Evolutionary conservation across 2,888 invertebrate species (phyloP).

Genomic region (Frankliniella intonsa): DNA sequence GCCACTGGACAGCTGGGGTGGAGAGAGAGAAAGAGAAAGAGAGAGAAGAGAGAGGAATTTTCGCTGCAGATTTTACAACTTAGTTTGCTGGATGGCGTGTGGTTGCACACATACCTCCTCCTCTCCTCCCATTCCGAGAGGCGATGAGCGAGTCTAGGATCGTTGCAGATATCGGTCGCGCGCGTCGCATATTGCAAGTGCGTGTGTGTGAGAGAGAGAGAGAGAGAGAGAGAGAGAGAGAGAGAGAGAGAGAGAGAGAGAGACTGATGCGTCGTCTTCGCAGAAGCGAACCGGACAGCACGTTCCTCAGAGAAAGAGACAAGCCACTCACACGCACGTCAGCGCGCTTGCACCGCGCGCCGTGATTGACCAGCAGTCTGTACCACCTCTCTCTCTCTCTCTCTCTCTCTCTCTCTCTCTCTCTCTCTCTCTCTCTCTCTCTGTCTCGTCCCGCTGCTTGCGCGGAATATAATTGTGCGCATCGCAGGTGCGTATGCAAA

Average conservation of each 20-base stretch:
- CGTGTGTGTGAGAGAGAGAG: not conserved
- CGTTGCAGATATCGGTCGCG: not conserved
- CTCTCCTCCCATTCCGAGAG: not conserved
- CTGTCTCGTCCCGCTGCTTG: not conserved
- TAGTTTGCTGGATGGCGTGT: not conserved
- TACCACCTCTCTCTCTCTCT: not conserved
- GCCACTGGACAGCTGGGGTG: not conserved
- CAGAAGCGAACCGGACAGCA: too few species aligned
- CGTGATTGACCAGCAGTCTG: too few species aligned
- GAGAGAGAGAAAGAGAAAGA: not conserved
- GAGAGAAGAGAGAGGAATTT: not conserved
- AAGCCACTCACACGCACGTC: too few species aligned
- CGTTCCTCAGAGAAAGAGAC: too few species aligned
- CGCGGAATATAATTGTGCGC: too few species aligned
- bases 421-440: conserved; percentile 1
- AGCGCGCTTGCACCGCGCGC: too few species aligned
- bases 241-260: not conserved
- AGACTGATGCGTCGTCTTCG: too few species aligned
- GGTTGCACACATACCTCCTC: not conserved
- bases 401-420: not conserved
- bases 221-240: not conserved
- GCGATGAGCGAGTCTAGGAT: not conserved
- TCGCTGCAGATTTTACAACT: not conserved
- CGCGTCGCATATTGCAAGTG: not conserved
- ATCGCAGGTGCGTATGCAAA: too few species aligned